These are phyloP conservation scores for Porites cylindrica DNA, from an alignment of 92 coral and sea anemone species.

Conservation along the genomic window DNA sequence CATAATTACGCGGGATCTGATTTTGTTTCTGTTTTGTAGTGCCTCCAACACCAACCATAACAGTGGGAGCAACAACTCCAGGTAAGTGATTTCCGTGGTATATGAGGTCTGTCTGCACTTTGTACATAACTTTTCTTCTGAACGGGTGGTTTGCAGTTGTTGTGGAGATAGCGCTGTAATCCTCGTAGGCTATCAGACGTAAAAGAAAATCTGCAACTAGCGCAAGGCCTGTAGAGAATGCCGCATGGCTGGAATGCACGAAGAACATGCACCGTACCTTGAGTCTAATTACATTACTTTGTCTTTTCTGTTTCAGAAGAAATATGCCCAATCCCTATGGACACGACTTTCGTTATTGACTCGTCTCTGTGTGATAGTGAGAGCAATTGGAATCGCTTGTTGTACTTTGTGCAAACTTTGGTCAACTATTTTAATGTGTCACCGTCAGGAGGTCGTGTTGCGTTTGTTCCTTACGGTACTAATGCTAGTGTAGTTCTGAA, in stretches of 20 bases:
- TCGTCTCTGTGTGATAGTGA: conserved; percentile 70
- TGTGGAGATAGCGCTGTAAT: no score
- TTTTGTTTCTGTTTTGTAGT: neutral
- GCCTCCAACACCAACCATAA: neutral
- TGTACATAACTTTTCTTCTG: no score
- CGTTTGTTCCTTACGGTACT: conserved; percentile 57
- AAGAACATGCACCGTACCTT: no score
- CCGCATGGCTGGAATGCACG: no score
- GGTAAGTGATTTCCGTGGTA: neutral
- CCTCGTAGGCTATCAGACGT: no score
- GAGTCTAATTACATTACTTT: no score
- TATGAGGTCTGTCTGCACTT: neutral
- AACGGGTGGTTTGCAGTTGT: no score
- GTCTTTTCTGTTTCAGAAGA: neutral
- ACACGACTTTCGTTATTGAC: neutral
- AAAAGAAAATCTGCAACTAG: no score
- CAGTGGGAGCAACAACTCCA: neutral
- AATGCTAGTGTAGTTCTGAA: conserved; percentile 59
- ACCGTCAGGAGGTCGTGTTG: conserved; percentile 63
- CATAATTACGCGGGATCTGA: neutral
- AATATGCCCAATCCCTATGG: conserved; percentile 1
- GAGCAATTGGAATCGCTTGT: neutral
- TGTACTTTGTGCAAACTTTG: conserved; percentile 42
- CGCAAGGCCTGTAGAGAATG: no score
- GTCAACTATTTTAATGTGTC: conserved; percentile 69